These are phyloP conservation scores for Caenorhabditis becei DNA, from an alignment of 2,888 invertebrate genomes.

Conservation along the genomic window DNA sequence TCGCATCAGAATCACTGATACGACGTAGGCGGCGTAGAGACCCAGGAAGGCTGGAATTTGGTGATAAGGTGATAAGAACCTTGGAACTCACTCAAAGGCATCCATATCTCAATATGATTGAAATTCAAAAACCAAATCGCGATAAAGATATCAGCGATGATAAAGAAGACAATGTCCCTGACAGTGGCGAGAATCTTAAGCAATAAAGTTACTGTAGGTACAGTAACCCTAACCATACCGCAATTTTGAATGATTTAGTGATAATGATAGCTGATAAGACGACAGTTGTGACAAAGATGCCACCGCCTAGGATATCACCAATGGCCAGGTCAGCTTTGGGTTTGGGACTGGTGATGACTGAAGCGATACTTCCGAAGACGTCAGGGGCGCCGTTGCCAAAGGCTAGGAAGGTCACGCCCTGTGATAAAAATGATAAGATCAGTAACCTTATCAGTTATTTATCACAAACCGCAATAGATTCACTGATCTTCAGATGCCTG, in stretches of 20 bases:
- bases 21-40: constrained; percentile 83
- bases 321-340: constrained; percentile 83
- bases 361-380: constrained; percentile 86
- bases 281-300: constrained; percentile 85
- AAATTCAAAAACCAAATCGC: constrained; percentile 83
- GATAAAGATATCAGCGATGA: constrained; percentile 83
- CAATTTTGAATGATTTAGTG: constrained; percentile 83
- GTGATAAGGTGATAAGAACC: too few relatives aligned
- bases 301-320: constrained; percentile 83
- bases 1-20: constrained; percentile 82
- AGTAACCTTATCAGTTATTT: too few relatives aligned
- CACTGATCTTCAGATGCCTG: constrained; percentile 82
- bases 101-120: constrained; percentile 83
- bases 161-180: constrained; percentile 84
- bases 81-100: constrained; percentile 53
- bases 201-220: too few relatives aligned
- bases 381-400: constrained; percentile 88
- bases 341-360: constrained; percentile 81
- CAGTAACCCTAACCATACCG: too few relatives aligned
- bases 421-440: constrained; percentile 2
- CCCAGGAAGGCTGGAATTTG: constrained; percentile 82
- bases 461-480: constrained; percentile 83
- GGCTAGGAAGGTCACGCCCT: constrained; percentile 87
- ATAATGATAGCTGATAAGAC: constrained; percentile 85
- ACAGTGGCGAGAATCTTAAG: constrained; percentile 73